A percentile compares a stretch with the other conserved stretches of the same genome.
These are phyloP conservation scores for Stomatorhinus walkeri DNA, from an alignment of 2,797 vertebrate species.

Conservation along the genomic window DNA sequence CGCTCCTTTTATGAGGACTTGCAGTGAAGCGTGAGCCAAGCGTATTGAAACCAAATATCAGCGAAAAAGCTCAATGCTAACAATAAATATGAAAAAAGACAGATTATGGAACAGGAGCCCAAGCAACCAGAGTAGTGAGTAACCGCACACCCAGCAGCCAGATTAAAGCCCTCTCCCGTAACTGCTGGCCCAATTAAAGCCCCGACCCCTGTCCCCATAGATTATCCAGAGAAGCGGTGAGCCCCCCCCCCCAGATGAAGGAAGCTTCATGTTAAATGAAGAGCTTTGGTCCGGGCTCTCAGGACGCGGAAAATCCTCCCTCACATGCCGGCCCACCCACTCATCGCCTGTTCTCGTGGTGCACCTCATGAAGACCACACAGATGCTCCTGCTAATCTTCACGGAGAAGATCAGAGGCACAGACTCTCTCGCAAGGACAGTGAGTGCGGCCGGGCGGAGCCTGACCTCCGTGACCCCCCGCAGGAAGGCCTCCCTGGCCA, in stretches of 20 bases:
- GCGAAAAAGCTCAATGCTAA: background rate
- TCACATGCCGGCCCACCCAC: background rate
- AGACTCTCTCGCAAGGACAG: background rate
- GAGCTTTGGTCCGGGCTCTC: background rate
- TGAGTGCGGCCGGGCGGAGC: background rate
- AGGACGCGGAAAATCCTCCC: background rate
- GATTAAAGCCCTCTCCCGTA: background rate
- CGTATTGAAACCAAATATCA: background rate
- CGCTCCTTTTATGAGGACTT: background rate
- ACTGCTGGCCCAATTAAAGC: background rate
- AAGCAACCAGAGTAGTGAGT: background rate
- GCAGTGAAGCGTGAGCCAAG: background rate
- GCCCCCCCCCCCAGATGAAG: background rate
- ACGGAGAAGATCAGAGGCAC: background rate
- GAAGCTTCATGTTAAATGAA: background rate
- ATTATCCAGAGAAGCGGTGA: background rate
- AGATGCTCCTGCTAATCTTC: background rate
- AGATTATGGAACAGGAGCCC: background rate
- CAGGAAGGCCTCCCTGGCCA: conserved; percentile 89
- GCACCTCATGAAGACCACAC: background rate
- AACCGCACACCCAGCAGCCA: background rate
- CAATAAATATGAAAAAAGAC: background rate
- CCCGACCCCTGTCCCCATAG: background rate
- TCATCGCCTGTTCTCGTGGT: background rate
- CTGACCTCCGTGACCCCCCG: conserved; percentile 83